Evolutionary conservation across 2,888 invertebrate genomes (phyloP), one percentile per base, ranked within the genome.

Genomic region (Agrotis puta): DNA sequence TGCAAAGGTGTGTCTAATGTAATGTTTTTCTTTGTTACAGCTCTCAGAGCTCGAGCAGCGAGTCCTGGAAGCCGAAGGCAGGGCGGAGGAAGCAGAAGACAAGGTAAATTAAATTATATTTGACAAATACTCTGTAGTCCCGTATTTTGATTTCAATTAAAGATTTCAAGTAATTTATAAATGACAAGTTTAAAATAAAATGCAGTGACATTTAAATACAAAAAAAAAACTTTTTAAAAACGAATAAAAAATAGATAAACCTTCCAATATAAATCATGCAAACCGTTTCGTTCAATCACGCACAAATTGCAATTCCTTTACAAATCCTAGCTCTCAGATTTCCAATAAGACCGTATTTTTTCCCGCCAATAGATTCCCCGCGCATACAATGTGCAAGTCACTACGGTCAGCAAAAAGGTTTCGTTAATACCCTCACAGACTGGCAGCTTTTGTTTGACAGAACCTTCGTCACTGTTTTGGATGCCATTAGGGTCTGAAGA

Each of bases 11-110:
- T 68, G 58, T 68, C n/a, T 74, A 68, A 78, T 58, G 56, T 62
- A 61, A 64, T 48, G 22, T 74, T 73, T 77, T 79, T 86, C 83
- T 88, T 93, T 94, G 92, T 98, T 98, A 81, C 97, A 99, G 99
- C 97, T 99, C 96, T 98, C 98, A 94, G 99, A 99, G 97, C 97
- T 99, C 96, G 99, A 99, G 95, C 98, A 98, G 92, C 97, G 98
- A 89, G 98, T 98, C 92, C 97, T 98, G 94, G 98, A 99, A 94
- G 99, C 99, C 87, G 99, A 99, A 96, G 98, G 98, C 88, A 97
- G 99, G 88, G 99, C 99, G 65, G 98, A 98, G 92, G 98, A 98
- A 94, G 99, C 99, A 79, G 98, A 99, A 95, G 98, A 98, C 95
- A 99, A 99, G 98, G 99, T 99, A 97, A 94, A 22, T 57, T 50